Percentiles rank a stretch among this genome's conserved stretches.
Conservation (phyloP, 1,140 invertebrate species). For the Drosophila ercepeae region DNA sequence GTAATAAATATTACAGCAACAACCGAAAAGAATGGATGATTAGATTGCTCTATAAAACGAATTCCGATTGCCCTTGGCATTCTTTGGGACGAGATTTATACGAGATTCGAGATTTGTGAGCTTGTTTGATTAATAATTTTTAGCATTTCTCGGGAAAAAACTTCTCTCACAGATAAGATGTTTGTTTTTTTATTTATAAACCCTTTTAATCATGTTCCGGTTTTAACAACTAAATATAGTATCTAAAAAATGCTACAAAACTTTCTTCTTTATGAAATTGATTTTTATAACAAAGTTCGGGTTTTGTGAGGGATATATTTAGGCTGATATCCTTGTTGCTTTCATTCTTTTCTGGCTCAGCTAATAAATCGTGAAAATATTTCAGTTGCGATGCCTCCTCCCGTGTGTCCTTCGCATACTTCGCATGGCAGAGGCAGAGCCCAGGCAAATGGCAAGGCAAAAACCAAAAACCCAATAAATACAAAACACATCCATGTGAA, state of each 20-base stretch:
- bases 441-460: conserved; percentile 25
- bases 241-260: not conserved
- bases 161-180: not conserved
- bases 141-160: not conserved
- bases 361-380: conserved; percentile 45
- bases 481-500: conserved; percentile 31
- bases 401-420: conserved; percentile 41
- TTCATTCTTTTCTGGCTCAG: conserved; percentile 6
- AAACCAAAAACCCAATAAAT: conserved; percentile 12
- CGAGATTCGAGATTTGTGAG: conserved; percentile 1
- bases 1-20: conserved; percentile 52
- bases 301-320: not conserved
- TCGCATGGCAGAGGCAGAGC: conserved; percentile 34
- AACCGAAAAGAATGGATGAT: conserved; percentile 20
- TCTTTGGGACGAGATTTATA: conserved; percentile 16
- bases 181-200: no score
- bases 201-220: not conserved
- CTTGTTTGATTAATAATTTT: not conserved
- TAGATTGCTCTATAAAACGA: conserved; percentile 12
- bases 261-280: not conserved
- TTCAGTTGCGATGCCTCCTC: conserved; percentile 34
- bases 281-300: not conserved
- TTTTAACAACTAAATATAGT: not conserved
- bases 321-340: conserved; percentile 4
- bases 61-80: conserved; percentile 25